Evolutionary conservation across 2,113 vertebrate species (phyloP).

Genomic region (Myanophis thanlyinensis): DNA sequence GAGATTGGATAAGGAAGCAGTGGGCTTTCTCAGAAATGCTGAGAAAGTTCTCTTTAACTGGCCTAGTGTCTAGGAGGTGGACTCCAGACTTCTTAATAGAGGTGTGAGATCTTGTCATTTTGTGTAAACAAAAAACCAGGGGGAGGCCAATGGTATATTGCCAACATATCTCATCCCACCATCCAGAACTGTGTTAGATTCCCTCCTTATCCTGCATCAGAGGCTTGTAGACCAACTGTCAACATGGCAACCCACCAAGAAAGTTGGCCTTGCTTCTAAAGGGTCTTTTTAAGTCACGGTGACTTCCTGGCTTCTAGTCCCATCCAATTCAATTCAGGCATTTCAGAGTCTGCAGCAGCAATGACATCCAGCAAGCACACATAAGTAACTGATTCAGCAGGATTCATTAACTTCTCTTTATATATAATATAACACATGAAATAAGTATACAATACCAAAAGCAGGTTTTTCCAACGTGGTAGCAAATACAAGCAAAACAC

Average conservation of each 20-base stretch:
- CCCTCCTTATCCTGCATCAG: neutral
- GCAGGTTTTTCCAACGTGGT: no score
- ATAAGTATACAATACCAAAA: no score
- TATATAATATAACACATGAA: no score
- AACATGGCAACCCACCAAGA: neutral
- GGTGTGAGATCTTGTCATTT: neutral
- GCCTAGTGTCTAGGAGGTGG: neutral
- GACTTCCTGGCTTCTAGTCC: rapidly evolving
- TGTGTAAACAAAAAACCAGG: no score
- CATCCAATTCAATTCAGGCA: constrained; percentile 31
- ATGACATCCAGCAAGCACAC: no score
- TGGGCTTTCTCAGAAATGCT: neutral
- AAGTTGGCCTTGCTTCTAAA: constrained; percentile 8
- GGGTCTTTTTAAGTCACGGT: constrained; percentile 1
- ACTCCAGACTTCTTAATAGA: neutral
- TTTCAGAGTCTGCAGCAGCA: no score
- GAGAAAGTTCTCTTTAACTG: neutral
- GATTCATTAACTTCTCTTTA: no score
- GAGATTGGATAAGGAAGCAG: neutral
- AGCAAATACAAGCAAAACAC: no score
- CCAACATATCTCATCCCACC: neutral
- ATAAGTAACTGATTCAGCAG: no score
- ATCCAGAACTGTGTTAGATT: neutral
- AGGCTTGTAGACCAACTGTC: constrained; percentile 30
- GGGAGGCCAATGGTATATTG: neutral